Conservation (phyloP, 2,888 invertebrate genomes). For the Caenorhabditis sp. region DNA sequence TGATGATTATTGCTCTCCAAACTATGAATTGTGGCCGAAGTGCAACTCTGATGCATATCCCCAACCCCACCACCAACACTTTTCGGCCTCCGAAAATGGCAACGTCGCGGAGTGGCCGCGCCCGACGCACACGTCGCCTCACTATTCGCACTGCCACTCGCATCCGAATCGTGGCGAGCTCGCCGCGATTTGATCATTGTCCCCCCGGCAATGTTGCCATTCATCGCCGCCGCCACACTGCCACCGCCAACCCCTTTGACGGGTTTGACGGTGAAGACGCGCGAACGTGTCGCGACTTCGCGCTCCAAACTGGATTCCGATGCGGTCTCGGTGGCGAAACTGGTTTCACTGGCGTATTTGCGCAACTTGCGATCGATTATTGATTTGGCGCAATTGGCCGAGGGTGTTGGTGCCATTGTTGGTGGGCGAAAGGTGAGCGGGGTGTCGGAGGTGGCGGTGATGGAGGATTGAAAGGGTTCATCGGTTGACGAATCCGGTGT, state of each 20-base stretch:
- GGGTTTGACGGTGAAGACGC: constrained; percentile 63
- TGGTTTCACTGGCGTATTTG: constrained; percentile 68
- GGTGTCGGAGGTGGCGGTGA: constrained; percentile 14
- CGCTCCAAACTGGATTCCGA: constrained; percentile 49
- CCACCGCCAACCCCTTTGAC: constrained; percentile 40
- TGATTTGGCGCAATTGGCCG: constrained; percentile 52
- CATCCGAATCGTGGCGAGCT: constrained; percentile 64
- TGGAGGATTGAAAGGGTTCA: constrained; percentile 19
- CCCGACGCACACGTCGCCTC: constrained; percentile 66
- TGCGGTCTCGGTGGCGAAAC: constrained; percentile 61
- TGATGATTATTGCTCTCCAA: constrained; percentile 51
- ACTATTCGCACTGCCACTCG: constrained; percentile 57
- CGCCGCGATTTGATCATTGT: constrained; percentile 23
- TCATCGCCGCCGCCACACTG: constrained; percentile 14
- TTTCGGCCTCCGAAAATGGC: constrained; percentile 62
- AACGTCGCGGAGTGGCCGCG: constrained; percentile 56
- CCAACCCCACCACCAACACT: constrained; percentile 44
- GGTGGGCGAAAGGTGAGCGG: constrained; percentile 48
- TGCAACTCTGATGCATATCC: constrained; percentile 62
- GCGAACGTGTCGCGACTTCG: constrained; percentile 41
- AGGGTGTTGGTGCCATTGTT: constrained; percentile 1
- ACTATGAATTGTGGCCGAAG: constrained; percentile 67
- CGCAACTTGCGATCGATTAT: constrained; percentile 62
- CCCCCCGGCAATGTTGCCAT: constrained; percentile 17
- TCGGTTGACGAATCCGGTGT: constrained; percentile 41